Percentiles rank a stretch among this genome's conserved stretches.
Evolutionary conservation across 2,888 invertebrate species (phyloP).

Genomic region (Trichopria drosophilae): DNA sequence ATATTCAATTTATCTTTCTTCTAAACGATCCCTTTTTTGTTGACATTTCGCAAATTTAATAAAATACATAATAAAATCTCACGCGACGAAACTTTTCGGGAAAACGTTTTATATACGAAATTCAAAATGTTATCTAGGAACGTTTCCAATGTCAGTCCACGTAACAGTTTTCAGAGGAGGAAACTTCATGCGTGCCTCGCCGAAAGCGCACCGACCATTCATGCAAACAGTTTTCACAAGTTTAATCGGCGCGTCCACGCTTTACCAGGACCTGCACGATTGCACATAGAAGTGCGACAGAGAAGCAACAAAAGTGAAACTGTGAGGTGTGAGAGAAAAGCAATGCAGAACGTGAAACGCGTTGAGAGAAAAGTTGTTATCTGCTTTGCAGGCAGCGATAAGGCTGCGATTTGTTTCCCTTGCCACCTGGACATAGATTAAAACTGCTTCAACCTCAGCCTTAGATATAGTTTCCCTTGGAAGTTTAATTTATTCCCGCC

Average conservation of each 20-base stretch:
- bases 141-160: no score
- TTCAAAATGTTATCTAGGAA: no score
- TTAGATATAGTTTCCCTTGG: slow-evolving; percentile 43
- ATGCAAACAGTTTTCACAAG: slow-evolving; percentile 57
- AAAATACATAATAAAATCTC: no score
- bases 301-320: slow-evolving; percentile 28
- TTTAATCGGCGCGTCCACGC: slow-evolving; percentile 54
- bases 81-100: no score
- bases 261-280: no score
- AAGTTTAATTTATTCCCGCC: slow-evolving; percentile 52
- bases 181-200: slow-evolving; percentile 30
- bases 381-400: slow-evolving; percentile 53
- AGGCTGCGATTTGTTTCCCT: slow-evolving; percentile 56
- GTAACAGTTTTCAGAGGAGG: slow-evolving; percentile 17
- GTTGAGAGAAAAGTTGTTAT: slow-evolving; percentile 56
- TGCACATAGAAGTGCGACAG: no score
- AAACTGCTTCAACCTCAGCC: slow-evolving; percentile 49
- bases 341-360: slow-evolving; percentile 32
- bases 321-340: slow-evolving; percentile 30
- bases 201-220: slow-evolving; percentile 45
- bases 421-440: slow-evolving; percentile 48
- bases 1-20: no score
- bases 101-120: no score
- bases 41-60: no score
- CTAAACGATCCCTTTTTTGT: no score